Percentiles rank a stretch among this genome's conserved stretches.
phyloP scores from a whole-genome alignment of 2,888 invertebrate species.

The Spodoptera exigua region DNA sequence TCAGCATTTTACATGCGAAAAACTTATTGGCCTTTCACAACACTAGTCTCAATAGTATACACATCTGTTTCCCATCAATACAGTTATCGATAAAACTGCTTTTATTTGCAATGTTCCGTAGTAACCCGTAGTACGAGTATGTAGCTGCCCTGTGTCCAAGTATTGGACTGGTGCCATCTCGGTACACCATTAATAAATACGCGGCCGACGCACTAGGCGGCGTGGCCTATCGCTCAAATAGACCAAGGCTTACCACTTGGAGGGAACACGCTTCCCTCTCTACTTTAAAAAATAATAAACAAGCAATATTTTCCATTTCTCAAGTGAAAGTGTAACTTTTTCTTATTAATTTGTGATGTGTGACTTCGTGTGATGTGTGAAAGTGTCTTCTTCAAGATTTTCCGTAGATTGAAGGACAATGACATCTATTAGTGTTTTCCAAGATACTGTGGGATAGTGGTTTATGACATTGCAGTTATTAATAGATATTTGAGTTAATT shows the following conservation, averaged over 20 bases:
- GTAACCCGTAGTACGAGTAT: constrained; percentile 42
- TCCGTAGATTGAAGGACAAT: constrained; percentile 11
- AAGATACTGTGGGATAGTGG: constrained; percentile 22
- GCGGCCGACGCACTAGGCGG: constrained; percentile 34
- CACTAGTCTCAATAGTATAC: too few species aligned
- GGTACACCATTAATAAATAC: constrained; percentile 64
- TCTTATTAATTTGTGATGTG: constrained; percentile 1
- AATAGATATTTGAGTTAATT: constrained; percentile 16
- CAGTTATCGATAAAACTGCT: not conserved
- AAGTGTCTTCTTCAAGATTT: not conserved
- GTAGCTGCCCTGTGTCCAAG: constrained; percentile 45
- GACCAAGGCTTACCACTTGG: constrained; percentile 68
- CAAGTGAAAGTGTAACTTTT: not conserved
- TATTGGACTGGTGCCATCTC: constrained; percentile 63
- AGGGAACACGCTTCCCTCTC: constrained; percentile 34
- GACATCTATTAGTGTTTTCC: constrained; percentile 10
- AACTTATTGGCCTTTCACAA: too few species aligned
- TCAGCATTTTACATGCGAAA: too few species aligned
- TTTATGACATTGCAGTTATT: constrained; percentile 21
- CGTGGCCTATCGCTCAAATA: constrained; percentile 63
- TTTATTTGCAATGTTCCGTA: constrained; percentile 13
- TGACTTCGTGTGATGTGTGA: constrained; percentile 1
- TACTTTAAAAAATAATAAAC: constrained; percentile 11
- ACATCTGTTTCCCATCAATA: not conserved
- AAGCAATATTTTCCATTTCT: not conserved